These are phyloP conservation scores for Habroteleia sp. DNA, from an alignment of 2,888 invertebrate genomes.

Conservation along the genomic window DNA sequence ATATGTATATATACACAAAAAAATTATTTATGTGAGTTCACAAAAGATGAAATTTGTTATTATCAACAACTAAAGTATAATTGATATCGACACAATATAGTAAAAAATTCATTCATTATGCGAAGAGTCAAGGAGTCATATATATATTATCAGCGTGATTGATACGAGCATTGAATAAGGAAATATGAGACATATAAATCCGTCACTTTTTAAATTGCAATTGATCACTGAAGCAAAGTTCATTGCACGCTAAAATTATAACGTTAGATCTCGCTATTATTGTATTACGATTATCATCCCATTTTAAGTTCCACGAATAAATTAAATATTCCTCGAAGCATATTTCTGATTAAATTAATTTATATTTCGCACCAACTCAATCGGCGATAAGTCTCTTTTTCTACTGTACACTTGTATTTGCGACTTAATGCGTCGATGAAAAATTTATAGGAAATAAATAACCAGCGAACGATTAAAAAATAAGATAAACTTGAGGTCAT, in stretches of 20 bases:
- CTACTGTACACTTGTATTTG: too few relatives aligned
- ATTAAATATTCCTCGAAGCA: too few relatives aligned
- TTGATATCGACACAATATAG: slow-evolving; percentile 21
- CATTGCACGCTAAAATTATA: slow-evolving; percentile 30
- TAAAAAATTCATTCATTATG: slow-evolving; percentile 25
- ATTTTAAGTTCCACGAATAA: too few relatives aligned
- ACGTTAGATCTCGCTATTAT: slow-evolving; percentile 7
- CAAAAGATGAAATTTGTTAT: too few relatives aligned
- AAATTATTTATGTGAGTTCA: too few relatives aligned
- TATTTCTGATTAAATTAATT: slow-evolving; percentile 35
- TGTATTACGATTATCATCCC: slow-evolving; percentile 17
- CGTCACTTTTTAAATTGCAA: slow-evolving; percentile 21
- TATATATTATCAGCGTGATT: slow-evolving; percentile 20
- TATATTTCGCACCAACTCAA: slow-evolving; percentile 22
- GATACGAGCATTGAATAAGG: slow-evolving; percentile 10
- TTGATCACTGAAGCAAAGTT: slow-evolving; percentile 35
- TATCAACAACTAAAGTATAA: slow-evolving; percentile 23
- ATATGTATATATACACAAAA: too few relatives aligned
- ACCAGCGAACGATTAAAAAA: slow-evolving; percentile 17
- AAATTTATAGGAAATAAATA: slow-evolving; percentile 21
- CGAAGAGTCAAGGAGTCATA: too few relatives aligned
- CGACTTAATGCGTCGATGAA: slow-evolving; percentile 1
- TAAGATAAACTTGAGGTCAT: slow-evolving; percentile 2
- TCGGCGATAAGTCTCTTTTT: too few relatives aligned
- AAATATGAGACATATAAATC: slow-evolving; percentile 42